These are phyloP conservation scores for Meiosimyza platycephala DNA, from an alignment of 2,888 invertebrate genomes.

Conservation along the genomic window DNA sequence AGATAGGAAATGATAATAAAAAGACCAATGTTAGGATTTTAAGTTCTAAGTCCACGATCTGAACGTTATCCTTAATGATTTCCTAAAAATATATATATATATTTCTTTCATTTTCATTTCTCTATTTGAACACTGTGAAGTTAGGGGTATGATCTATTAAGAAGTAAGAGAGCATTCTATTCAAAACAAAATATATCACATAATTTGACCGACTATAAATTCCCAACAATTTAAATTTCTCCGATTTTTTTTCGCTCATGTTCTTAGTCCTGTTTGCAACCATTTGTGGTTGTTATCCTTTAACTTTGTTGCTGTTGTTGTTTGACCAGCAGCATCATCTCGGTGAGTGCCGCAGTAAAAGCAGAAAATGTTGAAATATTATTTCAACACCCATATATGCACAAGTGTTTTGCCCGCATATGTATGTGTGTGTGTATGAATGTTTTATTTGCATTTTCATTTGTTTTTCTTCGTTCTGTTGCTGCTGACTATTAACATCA, in stretches of 20 bases:
- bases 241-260: slow-evolving; percentile 1
- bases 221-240: not conserved
- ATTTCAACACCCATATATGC: slow-evolving; percentile 24
- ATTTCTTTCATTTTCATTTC: too few relatives aligned
- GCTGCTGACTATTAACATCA: slow-evolving; percentile 13
- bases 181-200: too few relatives aligned
- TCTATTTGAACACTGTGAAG: too few relatives aligned
- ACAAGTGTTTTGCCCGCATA: not conserved
- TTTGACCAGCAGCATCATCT: not conserved
- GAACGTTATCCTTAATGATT: too few relatives aligned
- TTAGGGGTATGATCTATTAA: too few relatives aligned
- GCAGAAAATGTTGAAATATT: slow-evolving; percentile 25
- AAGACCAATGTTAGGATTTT: too few relatives aligned
- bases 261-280: not conserved
- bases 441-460: not conserved
- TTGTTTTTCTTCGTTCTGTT: not conserved
- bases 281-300: slow-evolving; percentile 17
- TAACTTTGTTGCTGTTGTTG: slow-evolving; percentile 2
- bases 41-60: too few relatives aligned
- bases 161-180: too few relatives aligned
- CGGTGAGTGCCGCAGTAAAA: not conserved
- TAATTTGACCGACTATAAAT: too few relatives aligned
- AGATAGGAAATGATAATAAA: too few relatives aligned
- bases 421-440: not conserved
- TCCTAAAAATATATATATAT: too few relatives aligned